Conservation (phyloP, 2,797 vertebrate genomes). For the Cephalopachus bancanus region DNA sequence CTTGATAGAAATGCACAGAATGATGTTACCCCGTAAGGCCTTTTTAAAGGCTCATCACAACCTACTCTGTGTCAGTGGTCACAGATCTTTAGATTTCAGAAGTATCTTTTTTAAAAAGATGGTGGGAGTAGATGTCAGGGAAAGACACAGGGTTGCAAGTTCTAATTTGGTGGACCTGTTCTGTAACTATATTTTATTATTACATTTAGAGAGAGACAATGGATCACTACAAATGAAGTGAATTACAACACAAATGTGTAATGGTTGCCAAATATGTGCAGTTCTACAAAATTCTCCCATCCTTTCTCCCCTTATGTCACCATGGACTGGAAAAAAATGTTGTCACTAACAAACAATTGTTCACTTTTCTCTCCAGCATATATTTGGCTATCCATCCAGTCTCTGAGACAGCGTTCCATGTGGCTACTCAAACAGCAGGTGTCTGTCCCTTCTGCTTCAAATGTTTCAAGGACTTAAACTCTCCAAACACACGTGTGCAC, state of each 20-base stretch:
- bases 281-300: background rate
- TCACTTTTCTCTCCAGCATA: background rate
- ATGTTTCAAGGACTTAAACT: fast-evolving
- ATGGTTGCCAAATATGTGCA: no score
- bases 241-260: background rate
- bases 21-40: background rate
- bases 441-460: background rate
- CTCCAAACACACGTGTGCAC: background rate
- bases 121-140: background rate
- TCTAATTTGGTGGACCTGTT: background rate
- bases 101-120: background rate
- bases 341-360: background rate
- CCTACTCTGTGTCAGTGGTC: background rate
- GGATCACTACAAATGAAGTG: background rate
- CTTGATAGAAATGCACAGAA: background rate
- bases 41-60: background rate
- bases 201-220: background rate
- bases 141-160: background rate
- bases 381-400: background rate
- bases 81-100: background rate
- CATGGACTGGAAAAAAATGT: background rate
- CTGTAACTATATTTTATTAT: background rate
- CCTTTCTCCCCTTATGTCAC: background rate
- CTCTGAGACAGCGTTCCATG: background rate
- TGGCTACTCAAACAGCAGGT: background rate